Base-by-base conservation (phyloP, 1,140 invertebrate species). In the Eriosoma lanigerum region DNA sequence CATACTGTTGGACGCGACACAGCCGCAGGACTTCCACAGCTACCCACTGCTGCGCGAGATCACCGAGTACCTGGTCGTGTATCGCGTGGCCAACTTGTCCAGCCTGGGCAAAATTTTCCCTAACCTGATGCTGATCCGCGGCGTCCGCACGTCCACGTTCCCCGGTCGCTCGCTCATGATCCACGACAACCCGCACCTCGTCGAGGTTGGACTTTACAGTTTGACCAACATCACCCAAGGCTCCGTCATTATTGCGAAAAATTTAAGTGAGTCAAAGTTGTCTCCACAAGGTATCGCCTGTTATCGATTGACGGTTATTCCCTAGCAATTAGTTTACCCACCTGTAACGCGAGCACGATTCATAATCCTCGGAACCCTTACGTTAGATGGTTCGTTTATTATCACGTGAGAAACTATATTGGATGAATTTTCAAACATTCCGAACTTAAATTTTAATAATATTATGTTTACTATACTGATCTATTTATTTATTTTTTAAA, bases 101-200 rank as follows among this genome's bases (percentile, higher is more conserved):
- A 93, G 92, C 70, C 86, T 99, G 26, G 90, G 90, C 6, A 87
- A 90, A 82, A 87, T 99, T 24, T 98, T 99, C 86, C 97, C 97
- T 6, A 98, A 98, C 87, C 87, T 99, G 84, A 87, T 92, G 15
- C 91, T 98, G 38, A 98, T 99, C 82, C 89, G 96, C 15, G 97
- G 97, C 24, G 2, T 19, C 2, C 32, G 19, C 56, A 89, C 93
- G 82, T 88, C 89, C 46, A 87, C 97, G 5, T 91, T 96, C 83
- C 90, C 91, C 84, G 92, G 96, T 85, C 96, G 93, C 85, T 93
- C 95, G 10, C 87, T 98, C 15, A 89, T 97, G 81, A 89, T 95
- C 19, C 94, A 91, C 86, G 92, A 92, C 84, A 91, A 92, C 88
- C 88, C 87, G 73, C 85, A 90, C 83, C 86, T 89, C 15, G 87